A percentile compares a stretch with the other conserved stretches of the same genome.
Conservation (phyloP, 2,888 invertebrate genomes). For the Trachelus troglodyta region DNA sequence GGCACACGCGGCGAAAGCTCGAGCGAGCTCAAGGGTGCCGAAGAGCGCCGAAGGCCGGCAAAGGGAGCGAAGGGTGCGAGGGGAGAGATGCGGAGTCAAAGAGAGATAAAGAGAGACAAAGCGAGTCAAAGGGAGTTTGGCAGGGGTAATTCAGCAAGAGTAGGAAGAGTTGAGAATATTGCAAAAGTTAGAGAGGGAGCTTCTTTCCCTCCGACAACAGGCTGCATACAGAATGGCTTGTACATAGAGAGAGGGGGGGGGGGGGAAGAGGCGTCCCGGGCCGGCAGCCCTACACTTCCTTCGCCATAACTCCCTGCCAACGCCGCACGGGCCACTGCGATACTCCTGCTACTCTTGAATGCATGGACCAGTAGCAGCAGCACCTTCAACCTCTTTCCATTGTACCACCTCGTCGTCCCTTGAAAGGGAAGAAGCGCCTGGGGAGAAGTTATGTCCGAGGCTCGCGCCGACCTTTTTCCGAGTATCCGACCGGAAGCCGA, state of each 20-base stretch:
- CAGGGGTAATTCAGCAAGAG: conserved; percentile 39
- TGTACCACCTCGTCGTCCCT: too few relatives aligned
- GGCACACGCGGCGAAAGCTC: not conserved
- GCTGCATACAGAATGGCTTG: conserved; percentile 45
- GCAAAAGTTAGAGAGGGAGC: conserved; percentile 46
- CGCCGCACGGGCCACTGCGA: conserved; percentile 25
- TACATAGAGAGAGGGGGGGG: conserved; percentile 20
- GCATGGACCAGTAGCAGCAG: conserved; percentile 43
- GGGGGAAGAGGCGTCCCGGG: conserved; percentile 2
- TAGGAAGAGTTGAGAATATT: conserved; percentile 52
- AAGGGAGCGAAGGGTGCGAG: too few relatives aligned
- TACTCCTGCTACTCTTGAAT: conserved; percentile 48
- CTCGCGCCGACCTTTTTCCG: not conserved
- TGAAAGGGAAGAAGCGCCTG: not conserved
- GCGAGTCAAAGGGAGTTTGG: not conserved
- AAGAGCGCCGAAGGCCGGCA: not conserved
- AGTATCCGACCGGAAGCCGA: not conserved
- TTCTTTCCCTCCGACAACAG: conserved; percentile 44
- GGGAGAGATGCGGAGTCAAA: not conserved
- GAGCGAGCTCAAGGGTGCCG: not conserved
- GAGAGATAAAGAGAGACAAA: not conserved
- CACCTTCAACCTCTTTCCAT: not conserved
- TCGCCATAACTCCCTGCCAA: conserved; percentile 29
- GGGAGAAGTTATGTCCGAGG: not conserved
- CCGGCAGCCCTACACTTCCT: conserved; percentile 24